Conservation (phyloP, 2,888 invertebrate genomes). For the Podabrus alpinus region DNA sequence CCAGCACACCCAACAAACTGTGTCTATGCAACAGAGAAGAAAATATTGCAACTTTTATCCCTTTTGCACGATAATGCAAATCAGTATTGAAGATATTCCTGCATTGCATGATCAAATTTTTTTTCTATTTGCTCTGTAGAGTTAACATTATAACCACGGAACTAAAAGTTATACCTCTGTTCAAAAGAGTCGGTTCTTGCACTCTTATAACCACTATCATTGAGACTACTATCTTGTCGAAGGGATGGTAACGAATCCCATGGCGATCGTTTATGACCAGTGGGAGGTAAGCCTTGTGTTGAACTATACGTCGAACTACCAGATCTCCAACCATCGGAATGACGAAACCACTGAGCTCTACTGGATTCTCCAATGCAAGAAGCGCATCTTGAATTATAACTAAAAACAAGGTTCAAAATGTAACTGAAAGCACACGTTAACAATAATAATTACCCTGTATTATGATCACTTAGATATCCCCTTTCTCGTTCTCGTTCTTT, state of each 20-base stretch:
- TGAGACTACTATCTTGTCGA: slow-evolving; percentile 82
- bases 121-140: too few species aligned
- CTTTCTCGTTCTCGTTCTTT: slow-evolving; percentile 66
- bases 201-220: slow-evolving; percentile 86
- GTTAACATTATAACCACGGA: not conserved
- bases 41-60: too few species aligned
- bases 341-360: slow-evolving; percentile 87
- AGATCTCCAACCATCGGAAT: slow-evolving; percentile 86
- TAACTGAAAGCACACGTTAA: not conserved
- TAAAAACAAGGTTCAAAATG: slow-evolving; percentile 25
- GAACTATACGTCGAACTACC: slow-evolving; percentile 73
- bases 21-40: too few species aligned
- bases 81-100: too few species aligned
- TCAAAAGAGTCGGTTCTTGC: slow-evolving; percentile 85
- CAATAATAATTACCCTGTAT: slow-evolving; percentile 65
- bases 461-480: slow-evolving; percentile 82
- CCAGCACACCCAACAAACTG: too few species aligned
- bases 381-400: slow-evolving; percentile 70
- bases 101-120: too few species aligned
- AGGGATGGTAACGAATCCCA: slow-evolving; percentile 88
- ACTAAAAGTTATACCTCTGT: slow-evolving; percentile 67
- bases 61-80: too few species aligned
- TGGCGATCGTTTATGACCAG: slow-evolving; percentile 75
- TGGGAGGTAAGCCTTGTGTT: slow-evolving; percentile 55
- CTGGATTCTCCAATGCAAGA: slow-evolving; percentile 90